Base-by-base conservation (phyloP, 2,797 vertebrate genomes). In the Ataeniobius toweri region DNA sequence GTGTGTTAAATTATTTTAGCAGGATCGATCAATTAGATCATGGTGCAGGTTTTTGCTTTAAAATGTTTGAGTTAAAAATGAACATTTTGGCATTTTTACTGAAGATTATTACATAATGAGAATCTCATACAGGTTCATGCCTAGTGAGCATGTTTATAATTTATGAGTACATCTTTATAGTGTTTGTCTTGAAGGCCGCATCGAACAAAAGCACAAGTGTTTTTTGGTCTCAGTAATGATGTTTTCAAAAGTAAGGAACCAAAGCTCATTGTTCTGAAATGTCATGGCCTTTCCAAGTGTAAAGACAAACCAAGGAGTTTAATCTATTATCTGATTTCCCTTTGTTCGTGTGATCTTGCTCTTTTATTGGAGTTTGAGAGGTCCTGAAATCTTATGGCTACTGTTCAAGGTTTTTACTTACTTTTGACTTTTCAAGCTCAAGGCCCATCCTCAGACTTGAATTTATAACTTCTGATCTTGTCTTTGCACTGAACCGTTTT, bases 241-340 rank as follows among this genome's bases (percentile, higher is more conserved):
- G 26, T 31, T 28, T 53, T 70, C 36, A 46, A 18, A 22, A 12
- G 9, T 44, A 79, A 58, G 18, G 12, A 82, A 71, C 31, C 7
- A 7, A 9, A 4, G 41, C 18, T 55, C 1, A 13, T 31, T 61
- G 48, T 24, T 55, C 24, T 55, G 6, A 73, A 78, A 65, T 71
- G 41, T 36, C 61, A 75, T 6, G 48, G 65, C 41, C 55, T 59
- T 22, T 71, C 13, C 9, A 53, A 73, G 76, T 51, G 68, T n/a
- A 24, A 44, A 81, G 26, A 58, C 18, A 8, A 82, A 28, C 41
- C 3, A 5, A 71, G n/a, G 36, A 74, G 13, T 36, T 67, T 18
- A 36, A 59, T 41, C 41, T 69, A 31, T 58, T 61, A 28, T 80
- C 50, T 59, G 39, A 71, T 18, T 78, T 31, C 74, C 53, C 44